Conservation (phyloP, 1,140 invertebrate genomes). For the Drosophila biarmipes region DNA sequence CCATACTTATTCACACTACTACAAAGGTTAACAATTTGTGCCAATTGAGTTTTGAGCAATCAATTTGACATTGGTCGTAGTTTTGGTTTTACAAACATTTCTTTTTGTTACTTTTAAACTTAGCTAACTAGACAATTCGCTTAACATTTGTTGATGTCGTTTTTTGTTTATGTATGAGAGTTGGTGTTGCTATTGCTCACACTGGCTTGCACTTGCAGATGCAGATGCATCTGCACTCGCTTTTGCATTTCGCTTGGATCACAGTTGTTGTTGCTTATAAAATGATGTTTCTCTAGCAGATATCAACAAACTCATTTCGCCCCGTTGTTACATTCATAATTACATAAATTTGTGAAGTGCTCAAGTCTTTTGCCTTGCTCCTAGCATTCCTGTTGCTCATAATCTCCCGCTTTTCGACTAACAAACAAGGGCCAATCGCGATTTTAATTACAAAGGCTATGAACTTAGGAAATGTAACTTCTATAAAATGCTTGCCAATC, state of each 20-base stretch:
- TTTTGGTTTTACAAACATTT: slow-evolving; percentile 70
- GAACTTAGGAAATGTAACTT: slow-evolving; percentile 52
- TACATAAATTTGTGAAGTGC: slow-evolving; percentile 68
- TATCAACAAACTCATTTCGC: slow-evolving; percentile 58
- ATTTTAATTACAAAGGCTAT: slow-evolving; percentile 46
- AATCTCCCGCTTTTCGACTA: slow-evolving; percentile 32
- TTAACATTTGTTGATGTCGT: slow-evolving; percentile 69
- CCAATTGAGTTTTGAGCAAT: slow-evolving; percentile 74
- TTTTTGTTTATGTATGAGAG: slow-evolving; percentile 43
- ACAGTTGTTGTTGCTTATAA: slow-evolving; percentile 83
- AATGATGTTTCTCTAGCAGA: slow-evolving; percentile 71
- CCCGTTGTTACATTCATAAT: slow-evolving; percentile 27
- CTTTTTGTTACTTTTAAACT: slow-evolving; percentile 59
- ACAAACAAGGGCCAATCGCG: slow-evolving; percentile 36
- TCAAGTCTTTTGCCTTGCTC: slow-evolving; percentile 70
- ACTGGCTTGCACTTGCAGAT: slow-evolving; percentile 55
- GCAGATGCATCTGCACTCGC: slow-evolving; percentile 37
- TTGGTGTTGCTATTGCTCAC: slow-evolving; percentile 34
- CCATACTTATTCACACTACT: slow-evolving; percentile 68
- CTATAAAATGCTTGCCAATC: slow-evolving; percentile 63
- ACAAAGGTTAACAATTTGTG: slow-evolving; percentile 81
- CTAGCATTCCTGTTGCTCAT: slow-evolving; percentile 32
- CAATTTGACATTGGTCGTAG: slow-evolving; percentile 74
- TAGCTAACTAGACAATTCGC: slow-evolving; percentile 81
- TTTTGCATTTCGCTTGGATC: slow-evolving; percentile 71